Base-by-base conservation (phyloP, 2,113 vertebrate genomes). In the Psilopsiagon aymara region DNA sequence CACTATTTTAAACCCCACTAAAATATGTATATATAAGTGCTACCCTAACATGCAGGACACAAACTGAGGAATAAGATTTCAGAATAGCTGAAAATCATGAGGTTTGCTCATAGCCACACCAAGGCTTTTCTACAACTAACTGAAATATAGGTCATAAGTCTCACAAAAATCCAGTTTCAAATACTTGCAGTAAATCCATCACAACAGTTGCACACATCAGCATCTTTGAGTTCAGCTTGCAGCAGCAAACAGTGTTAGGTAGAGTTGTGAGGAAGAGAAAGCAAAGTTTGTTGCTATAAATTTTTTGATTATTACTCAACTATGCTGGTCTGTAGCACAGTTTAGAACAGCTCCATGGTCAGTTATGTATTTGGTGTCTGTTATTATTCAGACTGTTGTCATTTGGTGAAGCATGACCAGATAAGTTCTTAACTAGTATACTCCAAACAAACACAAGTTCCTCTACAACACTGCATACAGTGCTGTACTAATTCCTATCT, bases 121-220 rank as follows among this genome's bases (percentile, higher is more conserved):
- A 71, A 82, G 31, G 79, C 7, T 90, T 75, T 88, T 81, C 47
- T 37, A 91, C 23, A 71, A 29, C 27, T 67, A 47, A 59, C 46
- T 55, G 79, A 91, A 96, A 95, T 93, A 77, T 33, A 96, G 79
- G 79, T 83, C 80, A 52, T 51, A 94, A 62, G 15, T 57, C 29
- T 75, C 4, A 59, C 33, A 84, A 84, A 81, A 91, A 93, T 29
- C 55, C 79, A n/a, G 64, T 76, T 95, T 86, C 80, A 86, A 71
- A 71, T 60, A 82, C 39, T 74, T 70, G 52, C 73, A 47, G n/a
- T 80, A 92, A 93, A 83, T 35, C 90, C 35, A 88, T 92, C 88
- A 86, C 33, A 78, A 24, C 76, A 75, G 68, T 63, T 75, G 49
- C 41, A 88, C 43, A 81, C 82, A 90, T 88, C 93, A 97, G 90